A percentile compares a stretch with the other conserved stretches of the same genome.
Evolutionary conservation across 2,888 invertebrate genomes (phyloP).

Genomic region (Balanococcus diminutus): DNA sequence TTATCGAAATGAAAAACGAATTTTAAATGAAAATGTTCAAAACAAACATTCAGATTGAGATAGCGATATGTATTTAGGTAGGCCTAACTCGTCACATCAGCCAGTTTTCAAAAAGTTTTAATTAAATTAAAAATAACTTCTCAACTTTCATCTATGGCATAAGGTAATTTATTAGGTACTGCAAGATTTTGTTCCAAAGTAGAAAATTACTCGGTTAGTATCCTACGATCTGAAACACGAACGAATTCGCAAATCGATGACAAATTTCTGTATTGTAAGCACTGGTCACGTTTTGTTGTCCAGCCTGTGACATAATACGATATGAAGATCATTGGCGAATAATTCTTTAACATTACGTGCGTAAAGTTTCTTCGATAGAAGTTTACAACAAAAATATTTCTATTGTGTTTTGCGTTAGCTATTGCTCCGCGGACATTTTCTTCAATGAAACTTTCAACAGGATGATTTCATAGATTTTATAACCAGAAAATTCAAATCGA

Average conservation of each 20-base stretch:
- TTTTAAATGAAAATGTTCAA: background rate
- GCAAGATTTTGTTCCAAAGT: background rate
- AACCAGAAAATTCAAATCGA: background rate
- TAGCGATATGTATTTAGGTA: background rate
- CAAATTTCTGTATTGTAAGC: background rate
- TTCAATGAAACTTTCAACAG: background rate
- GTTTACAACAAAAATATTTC: background rate
- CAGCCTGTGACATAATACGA: background rate
- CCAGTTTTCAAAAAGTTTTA: conserved; percentile 10
- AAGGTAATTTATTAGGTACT: background rate
- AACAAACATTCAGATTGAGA: background rate
- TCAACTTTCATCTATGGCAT: background rate
- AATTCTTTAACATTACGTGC: conserved; percentile 20
- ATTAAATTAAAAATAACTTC: conserved; percentile 17
- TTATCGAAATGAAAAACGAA: background rate
- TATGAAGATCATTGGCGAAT: conserved; percentile 15
- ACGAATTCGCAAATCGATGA: background rate
- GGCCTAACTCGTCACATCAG: background rate
- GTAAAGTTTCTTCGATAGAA: background rate
- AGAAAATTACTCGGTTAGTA: conserved; percentile 1
- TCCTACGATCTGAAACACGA: background rate
- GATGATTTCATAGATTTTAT: background rate
- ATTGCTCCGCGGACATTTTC: background rate
- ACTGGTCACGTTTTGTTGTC: conserved; percentile 33
- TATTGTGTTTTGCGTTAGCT: background rate